phyloP scores from a whole-genome alignment of 1,140 invertebrate genomes.

The Euborellia annulipes region DNA sequence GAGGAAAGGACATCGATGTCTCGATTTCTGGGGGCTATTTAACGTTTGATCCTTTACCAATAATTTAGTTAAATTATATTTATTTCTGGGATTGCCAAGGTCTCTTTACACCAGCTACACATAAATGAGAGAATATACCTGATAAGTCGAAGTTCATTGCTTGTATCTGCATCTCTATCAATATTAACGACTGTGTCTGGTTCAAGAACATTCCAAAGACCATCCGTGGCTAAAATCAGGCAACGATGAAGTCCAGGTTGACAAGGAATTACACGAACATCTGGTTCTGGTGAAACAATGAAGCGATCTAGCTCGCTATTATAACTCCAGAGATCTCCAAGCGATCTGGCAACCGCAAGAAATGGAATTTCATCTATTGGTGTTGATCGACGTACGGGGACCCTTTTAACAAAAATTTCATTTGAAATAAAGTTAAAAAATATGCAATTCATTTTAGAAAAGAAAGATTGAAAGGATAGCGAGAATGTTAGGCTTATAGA shows the following conservation, averaged over 20 bases:
- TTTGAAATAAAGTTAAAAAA: too few relatives aligned
- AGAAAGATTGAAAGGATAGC: too few relatives aligned
- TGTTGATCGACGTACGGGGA: slow-evolving; percentile 64
- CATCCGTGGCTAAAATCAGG: slow-evolving; percentile 90
- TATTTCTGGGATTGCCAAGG: not conserved
- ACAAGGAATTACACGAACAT: slow-evolving; percentile 74
- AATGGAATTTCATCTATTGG: slow-evolving; percentile 92
- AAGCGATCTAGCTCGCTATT: slow-evolving; percentile 79
- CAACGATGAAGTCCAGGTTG: slow-evolving; percentile 67
- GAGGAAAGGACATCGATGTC: too few relatives aligned
- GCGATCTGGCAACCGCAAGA: slow-evolving; percentile 81
- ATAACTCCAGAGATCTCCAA: slow-evolving; percentile 96
- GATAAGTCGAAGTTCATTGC: slow-evolving; percentile 45
- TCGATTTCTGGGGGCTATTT: too few relatives aligned
- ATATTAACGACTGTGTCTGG: slow-evolving; percentile 67
- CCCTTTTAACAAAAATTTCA: too few relatives aligned
- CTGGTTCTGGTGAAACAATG: slow-evolving; percentile 93
- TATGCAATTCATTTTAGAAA: too few relatives aligned
- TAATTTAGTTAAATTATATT: too few relatives aligned
- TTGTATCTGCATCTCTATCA: slow-evolving; percentile 63
- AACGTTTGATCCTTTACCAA: too few relatives aligned
- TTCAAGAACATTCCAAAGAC: slow-evolving; percentile 89
- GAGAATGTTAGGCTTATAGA: too few relatives aligned
- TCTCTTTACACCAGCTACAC: slow-evolving; percentile 12
- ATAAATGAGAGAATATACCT: slow-evolving; percentile 21